Percentiles rank a stretch among this genome's conserved stretches.
These are phyloP conservation scores for Acleris literana DNA, from an alignment of 2,888 invertebrate genomes.

Conservation along the genomic window DNA sequence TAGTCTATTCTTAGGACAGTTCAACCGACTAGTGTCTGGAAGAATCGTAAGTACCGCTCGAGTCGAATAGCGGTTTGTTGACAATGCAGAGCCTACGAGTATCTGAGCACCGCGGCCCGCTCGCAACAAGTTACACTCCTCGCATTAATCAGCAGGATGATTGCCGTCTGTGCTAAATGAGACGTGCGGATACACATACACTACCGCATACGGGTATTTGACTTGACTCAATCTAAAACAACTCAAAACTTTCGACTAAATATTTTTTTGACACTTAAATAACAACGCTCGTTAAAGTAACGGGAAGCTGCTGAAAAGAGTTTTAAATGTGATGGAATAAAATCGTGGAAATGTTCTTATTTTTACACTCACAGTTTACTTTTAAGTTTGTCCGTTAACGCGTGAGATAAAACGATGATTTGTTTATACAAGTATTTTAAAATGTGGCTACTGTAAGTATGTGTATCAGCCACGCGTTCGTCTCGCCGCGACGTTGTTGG, in stretches of 20 bases:
- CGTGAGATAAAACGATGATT: constrained; percentile 26
- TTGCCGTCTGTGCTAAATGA: constrained; percentile 49
- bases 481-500: constrained; percentile 40
- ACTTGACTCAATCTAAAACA: constrained; percentile 36
- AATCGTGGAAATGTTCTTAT: constrained; percentile 15
- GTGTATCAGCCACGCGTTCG: constrained; percentile 40
- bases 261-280: constrained; percentile 35
- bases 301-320: constrained; percentile 11
- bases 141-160: constrained; percentile 68
- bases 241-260: constrained; percentile 29
- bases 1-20: constrained; percentile 53
- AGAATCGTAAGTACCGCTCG: neutral
- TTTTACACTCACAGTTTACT: constrained; percentile 21
- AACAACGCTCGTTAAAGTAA: constrained; percentile 27
- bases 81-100: constrained; percentile 13
- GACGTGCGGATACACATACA: constrained; percentile 36
- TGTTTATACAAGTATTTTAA: constrained; percentile 26
- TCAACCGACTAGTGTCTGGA: neutral
- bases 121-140: constrained; percentile 45
- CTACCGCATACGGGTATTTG: constrained; percentile 34
- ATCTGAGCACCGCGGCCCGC: constrained; percentile 5
- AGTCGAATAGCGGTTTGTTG: constrained; percentile 8
- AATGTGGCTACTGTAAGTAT: constrained; percentile 27
- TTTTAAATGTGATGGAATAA: constrained; percentile 11
- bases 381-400: constrained; percentile 28